Percentiles rank a stretch among this genome's conserved stretches.
Conservation (phyloP, 1,140 invertebrate genomes). For the Heliconius melpomene region DNA sequence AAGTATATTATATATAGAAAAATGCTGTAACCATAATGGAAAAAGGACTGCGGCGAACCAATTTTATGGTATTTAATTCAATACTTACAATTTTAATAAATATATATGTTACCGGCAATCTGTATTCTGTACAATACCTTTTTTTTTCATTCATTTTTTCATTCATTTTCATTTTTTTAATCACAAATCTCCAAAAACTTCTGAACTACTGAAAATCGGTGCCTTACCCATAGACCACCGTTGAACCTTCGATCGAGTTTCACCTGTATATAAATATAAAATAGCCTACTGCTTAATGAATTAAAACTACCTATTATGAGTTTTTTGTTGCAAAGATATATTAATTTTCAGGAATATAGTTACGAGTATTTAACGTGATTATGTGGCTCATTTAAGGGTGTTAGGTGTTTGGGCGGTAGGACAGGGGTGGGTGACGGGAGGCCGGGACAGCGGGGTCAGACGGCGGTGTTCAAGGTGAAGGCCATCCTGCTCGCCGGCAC, state of each 20-base stretch:
- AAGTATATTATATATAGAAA: not conserved
- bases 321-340: not conserved
- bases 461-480: slow-evolving; percentile 75
- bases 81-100: not conserved
- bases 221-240: too few species aligned
- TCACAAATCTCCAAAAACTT: too few species aligned
- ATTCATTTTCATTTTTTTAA: too few species aligned
- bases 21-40: not conserved
- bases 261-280: too few species aligned
- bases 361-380: slow-evolving; percentile 57
- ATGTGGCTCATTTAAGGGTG: slow-evolving; percentile 60
- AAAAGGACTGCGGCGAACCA: not conserved
- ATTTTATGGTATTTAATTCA: slow-evolving; percentile 4
- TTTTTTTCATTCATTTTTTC: too few species aligned
- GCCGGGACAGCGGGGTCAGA: slow-evolving; percentile 59
- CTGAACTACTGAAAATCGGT: too few species aligned
- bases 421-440: slow-evolving; percentile 39
- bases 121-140: too few species aligned
- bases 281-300: too few species aligned
- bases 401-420: slow-evolving; percentile 45
- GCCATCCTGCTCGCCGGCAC: slow-evolving; percentile 50
- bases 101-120: not conserved
- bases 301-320: not conserved
- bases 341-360: slow-evolving; percentile 26
- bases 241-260: too few species aligned